Percentiles rank a stretch among this genome's conserved stretches.
Conservation (phyloP, 2,797 vertebrate species). For the Eurystomus glaucurus region DNA sequence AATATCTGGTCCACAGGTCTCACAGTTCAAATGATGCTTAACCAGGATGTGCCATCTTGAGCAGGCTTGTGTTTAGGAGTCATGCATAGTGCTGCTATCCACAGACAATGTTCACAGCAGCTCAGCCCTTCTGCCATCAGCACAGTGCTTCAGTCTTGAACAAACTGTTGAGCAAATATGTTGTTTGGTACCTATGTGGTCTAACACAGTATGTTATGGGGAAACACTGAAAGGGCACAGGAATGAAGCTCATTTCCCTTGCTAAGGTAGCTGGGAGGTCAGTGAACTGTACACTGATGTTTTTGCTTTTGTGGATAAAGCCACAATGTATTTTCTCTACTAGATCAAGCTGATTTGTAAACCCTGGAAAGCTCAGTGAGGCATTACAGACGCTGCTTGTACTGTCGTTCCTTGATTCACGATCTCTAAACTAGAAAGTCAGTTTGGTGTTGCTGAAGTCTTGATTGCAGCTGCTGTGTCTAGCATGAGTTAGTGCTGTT, state of each 20-base stretch:
- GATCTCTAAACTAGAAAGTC: neutral
- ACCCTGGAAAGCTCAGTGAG: neutral
- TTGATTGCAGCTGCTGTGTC: neutral
- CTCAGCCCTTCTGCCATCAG: neutral
- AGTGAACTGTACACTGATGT: neutral
- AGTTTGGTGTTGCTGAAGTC: neutral
- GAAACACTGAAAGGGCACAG: neutral
- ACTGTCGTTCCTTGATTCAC: neutral
- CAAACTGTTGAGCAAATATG: neutral
- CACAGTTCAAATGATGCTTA: neutral
- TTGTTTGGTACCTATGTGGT: neutral
- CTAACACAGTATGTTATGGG: accelerated
- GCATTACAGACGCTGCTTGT: neutral
- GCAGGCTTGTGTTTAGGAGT: neutral
- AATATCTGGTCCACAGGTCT: neutral
- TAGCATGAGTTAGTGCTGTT: neutral
- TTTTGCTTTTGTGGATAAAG: neutral
- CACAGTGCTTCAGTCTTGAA: accelerated
- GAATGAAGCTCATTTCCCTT: neutral
- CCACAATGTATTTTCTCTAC: neutral
- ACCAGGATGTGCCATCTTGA: accelerated
- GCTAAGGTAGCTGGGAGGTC: neutral
- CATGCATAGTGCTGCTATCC: neutral
- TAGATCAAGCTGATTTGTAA: neutral
- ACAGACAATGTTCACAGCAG: neutral